Base-by-base conservation (phyloP, 2,113 vertebrate species). In the Heliornis fulica region DNA sequence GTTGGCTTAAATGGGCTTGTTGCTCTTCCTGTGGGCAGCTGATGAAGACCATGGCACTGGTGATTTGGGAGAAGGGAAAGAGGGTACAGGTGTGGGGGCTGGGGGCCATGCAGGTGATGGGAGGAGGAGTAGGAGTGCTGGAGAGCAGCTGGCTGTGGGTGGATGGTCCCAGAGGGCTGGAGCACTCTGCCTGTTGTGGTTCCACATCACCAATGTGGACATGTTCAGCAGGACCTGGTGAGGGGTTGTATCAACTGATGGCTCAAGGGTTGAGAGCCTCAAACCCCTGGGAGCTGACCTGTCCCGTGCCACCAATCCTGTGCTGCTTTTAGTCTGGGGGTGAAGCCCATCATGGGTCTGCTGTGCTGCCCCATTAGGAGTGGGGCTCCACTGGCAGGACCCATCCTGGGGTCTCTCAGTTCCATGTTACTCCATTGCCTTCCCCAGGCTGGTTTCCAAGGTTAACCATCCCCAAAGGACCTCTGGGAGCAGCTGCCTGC, bases 11-110 rank as follows among this genome's bases (percentile, higher is more conserved):
- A 85, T 34, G 57, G 70, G 48, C 53, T 87, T 68, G 51, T 84
- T 94, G 53, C 69, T 95, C 48, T 85, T 89, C 81, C 93, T 56
- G 61, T 60, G 68, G 86, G 76, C 80, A 60, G 89, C 72, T 92
- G 89, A 92, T n/a, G n/a, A n/a, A n/a, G n/a, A n/a, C n/a, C n/a
- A n/a, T n/a, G n/a, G n/a, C n/a, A n/a, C n/a, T n/a, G n/a, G n/a
- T n/a, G n/a, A n/a, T n/a, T n/a, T n/a, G n/a, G n/a, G n/a, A n/a
- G n/a, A n/a, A n/a, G n/a, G n/a, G n/a, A n/a, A n/a, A n/a, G n/a
- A n/a, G n/a, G n/a, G n/a, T n/a, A n/a, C n/a, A n/a, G n/a, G n/a
- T n/a, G n/a, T n/a, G n/a, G n/a, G n/a, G n/a, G n/a, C n/a, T n/a
- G n/a, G n/a, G n/a, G n/a, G n/a, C n/a, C n/a, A n/a, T n/a, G n/a